Conservation (phyloP, 2,797 vertebrate genomes). For the Cyprinella venusta region DNA sequence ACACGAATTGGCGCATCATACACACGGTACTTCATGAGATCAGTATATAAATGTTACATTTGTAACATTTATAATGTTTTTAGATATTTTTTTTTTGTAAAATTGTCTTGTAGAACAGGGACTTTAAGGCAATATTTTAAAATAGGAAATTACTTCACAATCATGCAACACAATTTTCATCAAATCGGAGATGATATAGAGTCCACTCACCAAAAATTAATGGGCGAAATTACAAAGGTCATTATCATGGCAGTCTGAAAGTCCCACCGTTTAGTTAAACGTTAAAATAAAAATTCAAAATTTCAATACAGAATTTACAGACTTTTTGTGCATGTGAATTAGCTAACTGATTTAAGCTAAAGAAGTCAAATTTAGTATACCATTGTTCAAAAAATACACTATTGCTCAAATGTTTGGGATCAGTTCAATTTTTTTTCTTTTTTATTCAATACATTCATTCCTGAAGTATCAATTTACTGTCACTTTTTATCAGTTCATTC, state of each 20-base stretch:
- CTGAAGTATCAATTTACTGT: not conserved
- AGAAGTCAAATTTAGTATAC: not conserved
- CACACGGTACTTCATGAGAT: no score
- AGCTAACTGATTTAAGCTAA: not conserved
- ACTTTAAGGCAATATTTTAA: no score
- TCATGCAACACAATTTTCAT: not conserved
- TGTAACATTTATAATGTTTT: no score
- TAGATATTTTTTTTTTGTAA: no score
- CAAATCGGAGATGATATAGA: constrained; percentile 15
- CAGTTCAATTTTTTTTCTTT: not conserved
- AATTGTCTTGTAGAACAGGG: no score
- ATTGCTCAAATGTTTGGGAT: not conserved
- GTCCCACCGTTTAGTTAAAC: not conserved
- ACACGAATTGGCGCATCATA: no score
- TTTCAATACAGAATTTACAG: not conserved
- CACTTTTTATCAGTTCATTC: not conserved
- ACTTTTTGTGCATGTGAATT: not conserved
- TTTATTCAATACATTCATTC: not conserved
- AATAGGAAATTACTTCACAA: not conserved
- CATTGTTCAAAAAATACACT: not conserved
- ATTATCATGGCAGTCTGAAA: not conserved
- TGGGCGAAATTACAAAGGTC: not conserved
- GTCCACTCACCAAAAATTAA: not conserved
- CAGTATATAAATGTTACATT: no score
- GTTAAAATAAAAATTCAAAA: no score